phyloP scores from a whole-genome alignment of 2,888 invertebrate species.

The Tromatobia lineatoria region DNA sequence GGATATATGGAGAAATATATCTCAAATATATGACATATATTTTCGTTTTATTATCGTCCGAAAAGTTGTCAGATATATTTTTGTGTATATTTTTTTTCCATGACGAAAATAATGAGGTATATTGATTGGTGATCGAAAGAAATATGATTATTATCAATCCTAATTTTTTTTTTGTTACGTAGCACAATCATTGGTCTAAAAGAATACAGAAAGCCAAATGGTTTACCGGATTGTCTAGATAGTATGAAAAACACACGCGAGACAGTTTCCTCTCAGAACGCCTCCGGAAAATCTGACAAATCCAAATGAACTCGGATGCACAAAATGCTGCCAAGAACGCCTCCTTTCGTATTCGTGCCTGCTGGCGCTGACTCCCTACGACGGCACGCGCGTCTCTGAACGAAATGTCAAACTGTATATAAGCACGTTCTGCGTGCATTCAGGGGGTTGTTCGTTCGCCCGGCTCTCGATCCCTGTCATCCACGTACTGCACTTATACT shows the following conservation, averaged over 20 bases:
- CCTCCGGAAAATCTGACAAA: slow-evolving; percentile 78
- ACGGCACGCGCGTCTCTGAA: slow-evolving; percentile 55
- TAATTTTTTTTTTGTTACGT: too few relatives aligned
- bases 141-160: too few relatives aligned
- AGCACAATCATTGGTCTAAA: too few relatives aligned
- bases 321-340: slow-evolving; percentile 67
- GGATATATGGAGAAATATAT: too few relatives aligned
- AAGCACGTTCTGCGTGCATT: slow-evolving; percentile 36
- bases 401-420: slow-evolving; percentile 53
- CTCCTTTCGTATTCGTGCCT: slow-evolving; percentile 32
- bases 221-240: slow-evolving; percentile 7
- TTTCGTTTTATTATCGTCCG: too few relatives aligned
- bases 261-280: slow-evolving; percentile 44
- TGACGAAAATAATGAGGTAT: too few relatives aligned
- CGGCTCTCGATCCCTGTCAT: slow-evolving; percentile 25
- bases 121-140: too few relatives aligned
- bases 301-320: slow-evolving; percentile 78
- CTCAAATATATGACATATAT: too few relatives aligned
- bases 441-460: slow-evolving; percentile 25
- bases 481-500: slow-evolving; percentile 44
- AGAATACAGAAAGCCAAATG: too few relatives aligned
- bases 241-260: neutral
- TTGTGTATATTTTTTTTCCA: too few relatives aligned
- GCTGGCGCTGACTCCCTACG: slow-evolving; percentile 51
- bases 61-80: too few relatives aligned